These are phyloP conservation scores for Noctuana brunneofusca DNA, from an alignment of 2,888 invertebrate species.

Conservation along the genomic window DNA sequence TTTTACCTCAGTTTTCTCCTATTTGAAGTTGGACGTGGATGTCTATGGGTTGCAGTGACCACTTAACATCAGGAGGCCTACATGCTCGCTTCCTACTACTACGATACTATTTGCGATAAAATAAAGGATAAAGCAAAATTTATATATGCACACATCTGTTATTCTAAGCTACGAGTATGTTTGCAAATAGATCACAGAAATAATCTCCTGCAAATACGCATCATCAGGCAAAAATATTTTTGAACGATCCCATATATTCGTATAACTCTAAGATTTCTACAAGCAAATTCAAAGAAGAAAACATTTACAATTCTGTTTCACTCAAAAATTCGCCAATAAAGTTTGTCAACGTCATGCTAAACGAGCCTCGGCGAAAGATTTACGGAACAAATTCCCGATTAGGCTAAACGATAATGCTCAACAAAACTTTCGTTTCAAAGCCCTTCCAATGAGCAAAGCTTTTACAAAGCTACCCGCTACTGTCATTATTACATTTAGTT, in stretches of 20 bases:
- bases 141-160: too few species aligned
- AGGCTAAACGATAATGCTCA: conserved; percentile 36
- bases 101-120: too few species aligned
- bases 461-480: conserved; percentile 15
- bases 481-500: conserved; percentile 17
- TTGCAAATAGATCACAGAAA: too few species aligned
- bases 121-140: too few species aligned
- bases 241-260: too few species aligned
- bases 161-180: background rate
- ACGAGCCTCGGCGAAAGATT: conserved; percentile 20
- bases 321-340: conserved; percentile 6
- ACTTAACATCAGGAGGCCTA: too few species aligned
- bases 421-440: conserved; percentile 24
- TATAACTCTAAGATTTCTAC: background rate
- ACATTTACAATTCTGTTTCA: conserved; percentile 7
- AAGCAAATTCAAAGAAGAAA: background rate
- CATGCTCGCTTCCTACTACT: too few species aligned
- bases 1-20: too few species aligned
- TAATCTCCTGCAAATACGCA: background rate
- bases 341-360: conserved; percentile 11
- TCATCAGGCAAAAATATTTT: too few species aligned
- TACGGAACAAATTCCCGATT: conserved; percentile 22
- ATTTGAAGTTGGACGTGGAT: too few species aligned
- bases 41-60: too few species aligned
- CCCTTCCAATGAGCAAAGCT: conserved; percentile 16